Evolutionary conservation across 2,888 invertebrate genomes (phyloP).

Genomic region (Dromius quadrimaculatus): DNA sequence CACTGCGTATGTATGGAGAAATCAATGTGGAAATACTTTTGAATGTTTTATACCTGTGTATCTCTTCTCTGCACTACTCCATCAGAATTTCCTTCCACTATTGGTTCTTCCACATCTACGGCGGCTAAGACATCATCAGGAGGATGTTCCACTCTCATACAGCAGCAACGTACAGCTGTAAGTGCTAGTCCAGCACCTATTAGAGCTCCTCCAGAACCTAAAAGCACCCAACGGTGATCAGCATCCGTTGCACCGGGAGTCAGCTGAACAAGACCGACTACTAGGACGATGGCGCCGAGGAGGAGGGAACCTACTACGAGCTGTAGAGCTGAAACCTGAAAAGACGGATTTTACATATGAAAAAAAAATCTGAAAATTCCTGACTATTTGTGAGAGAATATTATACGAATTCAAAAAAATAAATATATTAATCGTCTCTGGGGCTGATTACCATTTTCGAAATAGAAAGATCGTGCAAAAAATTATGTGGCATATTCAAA

Average conservation of each 20-base stretch:
- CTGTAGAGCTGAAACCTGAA: slow-evolving; percentile 79
- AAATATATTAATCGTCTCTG: too few relatives aligned
- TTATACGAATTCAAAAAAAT: too few relatives aligned
- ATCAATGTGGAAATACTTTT: too few relatives aligned
- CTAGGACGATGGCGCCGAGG: slow-evolving; percentile 79
- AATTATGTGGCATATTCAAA: too few relatives aligned
- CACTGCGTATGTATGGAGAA: too few relatives aligned
- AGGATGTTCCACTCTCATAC: slow-evolving; percentile 68
- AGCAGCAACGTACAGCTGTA: slow-evolving; percentile 76
- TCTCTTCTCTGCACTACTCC: slow-evolving; percentile 66
- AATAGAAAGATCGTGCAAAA: too few relatives aligned
- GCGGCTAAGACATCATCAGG: slow-evolving; percentile 67
- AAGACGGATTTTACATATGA: too few relatives aligned
- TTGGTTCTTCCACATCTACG: slow-evolving; percentile 58
- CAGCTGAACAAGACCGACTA: slow-evolving; percentile 81
- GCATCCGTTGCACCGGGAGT: slow-evolving; percentile 83
- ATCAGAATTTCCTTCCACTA: slow-evolving; percentile 68
- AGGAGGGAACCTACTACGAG: slow-evolving; percentile 80
- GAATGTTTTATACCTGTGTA: too few relatives aligned
- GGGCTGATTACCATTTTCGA: too few relatives aligned
- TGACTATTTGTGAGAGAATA: too few relatives aligned
- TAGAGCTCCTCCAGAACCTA: slow-evolving; percentile 76
- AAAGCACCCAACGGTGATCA: slow-evolving; percentile 78
- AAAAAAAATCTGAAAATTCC: too few relatives aligned
- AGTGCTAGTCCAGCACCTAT: slow-evolving; percentile 74